A percentile compares a stretch with the other conserved stretches of the same genome.
Evolutionary conservation across 37 sponge, comb jelly and placozoan species (phyloP).

Genomic region (Tethya wilhelma): DNA sequence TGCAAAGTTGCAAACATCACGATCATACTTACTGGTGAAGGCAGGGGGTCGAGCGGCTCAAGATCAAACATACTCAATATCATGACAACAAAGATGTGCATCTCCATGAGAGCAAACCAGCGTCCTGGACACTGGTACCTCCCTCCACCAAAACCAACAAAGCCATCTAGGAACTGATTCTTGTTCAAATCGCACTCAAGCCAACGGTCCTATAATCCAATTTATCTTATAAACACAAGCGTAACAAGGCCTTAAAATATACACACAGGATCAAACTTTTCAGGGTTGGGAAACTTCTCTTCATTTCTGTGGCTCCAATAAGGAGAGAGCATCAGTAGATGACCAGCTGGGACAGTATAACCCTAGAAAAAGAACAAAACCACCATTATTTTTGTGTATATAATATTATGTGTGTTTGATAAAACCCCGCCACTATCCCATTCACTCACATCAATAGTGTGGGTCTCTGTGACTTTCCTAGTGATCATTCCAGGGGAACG

Average conservation of each 20-base stretch:
- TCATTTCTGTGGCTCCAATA: constrained; percentile 78
- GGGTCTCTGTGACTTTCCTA: constrained; percentile 60
- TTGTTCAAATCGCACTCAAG: constrained; percentile 61
- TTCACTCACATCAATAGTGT: constrained; percentile 48
- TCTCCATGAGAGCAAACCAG: constrained; percentile 91
- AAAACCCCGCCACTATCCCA: background rate
- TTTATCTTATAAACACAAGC: background rate
- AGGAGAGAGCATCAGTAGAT: constrained; percentile 76
- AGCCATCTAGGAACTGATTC: constrained; percentile 73
- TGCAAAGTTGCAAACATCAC: too few relatives aligned
- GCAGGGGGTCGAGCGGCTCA: constrained; percentile 56
- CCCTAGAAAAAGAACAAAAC: constrained; percentile 25
- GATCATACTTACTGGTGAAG: constrained; percentile 71
- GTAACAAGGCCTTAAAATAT: background rate
- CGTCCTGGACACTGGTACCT: constrained; percentile 88
- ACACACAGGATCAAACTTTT: constrained; percentile 64
- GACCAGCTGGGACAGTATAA: constrained; percentile 69
- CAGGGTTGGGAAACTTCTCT: constrained; percentile 73
- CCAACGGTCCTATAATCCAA: constrained; percentile 73
- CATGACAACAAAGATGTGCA: constrained; percentile 75
- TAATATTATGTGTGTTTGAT: too few relatives aligned
- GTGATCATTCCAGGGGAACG: constrained; percentile 77
- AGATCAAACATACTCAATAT: constrained; percentile 59
- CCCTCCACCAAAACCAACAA: constrained; percentile 89
- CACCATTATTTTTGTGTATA: background rate